Conservation (phyloP, 2,113 vertebrate species). For the Hemibagrus wyckioides region DNA sequence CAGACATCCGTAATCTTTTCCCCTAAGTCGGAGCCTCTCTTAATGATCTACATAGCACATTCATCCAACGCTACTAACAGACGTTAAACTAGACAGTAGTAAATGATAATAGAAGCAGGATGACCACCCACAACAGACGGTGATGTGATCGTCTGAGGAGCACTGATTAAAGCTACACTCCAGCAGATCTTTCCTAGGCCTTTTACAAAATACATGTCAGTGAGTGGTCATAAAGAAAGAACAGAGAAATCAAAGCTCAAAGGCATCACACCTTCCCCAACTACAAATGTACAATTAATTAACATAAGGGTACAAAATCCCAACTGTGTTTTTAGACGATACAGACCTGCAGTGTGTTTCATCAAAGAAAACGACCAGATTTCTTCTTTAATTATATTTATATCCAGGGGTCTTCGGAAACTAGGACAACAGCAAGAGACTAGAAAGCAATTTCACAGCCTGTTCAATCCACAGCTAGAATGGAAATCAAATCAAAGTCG, state of each 20-base stretch:
- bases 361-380: slow-evolving; percentile 3
- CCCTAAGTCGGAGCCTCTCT: slow-evolving; percentile 7
- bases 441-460: slow-evolving; percentile 40
- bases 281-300: background rate
- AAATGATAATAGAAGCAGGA: background rate
- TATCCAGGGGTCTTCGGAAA: slow-evolving; percentile 38
- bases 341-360: background rate
- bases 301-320: background rate
- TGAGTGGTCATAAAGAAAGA: background rate
- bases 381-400: slow-evolving; percentile 24
- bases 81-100: background rate
- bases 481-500: slow-evolving; percentile 28
- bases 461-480: slow-evolving; percentile 14
- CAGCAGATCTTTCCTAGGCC: background rate
- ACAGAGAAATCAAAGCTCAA: background rate
- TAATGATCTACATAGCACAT: slow-evolving; percentile 12
- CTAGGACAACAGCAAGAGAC: slow-evolving; percentile 36
- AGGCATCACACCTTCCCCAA: background rate
- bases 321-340: slow-evolving; percentile 7
- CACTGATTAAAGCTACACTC: background rate
- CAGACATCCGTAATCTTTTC: slow-evolving; percentile 29
- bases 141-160: background rate
- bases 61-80: background rate
- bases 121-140: background rate
- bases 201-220: background rate